Conservation (phyloP, 2,888 invertebrate species). For the Orthosia incerta region DNA sequence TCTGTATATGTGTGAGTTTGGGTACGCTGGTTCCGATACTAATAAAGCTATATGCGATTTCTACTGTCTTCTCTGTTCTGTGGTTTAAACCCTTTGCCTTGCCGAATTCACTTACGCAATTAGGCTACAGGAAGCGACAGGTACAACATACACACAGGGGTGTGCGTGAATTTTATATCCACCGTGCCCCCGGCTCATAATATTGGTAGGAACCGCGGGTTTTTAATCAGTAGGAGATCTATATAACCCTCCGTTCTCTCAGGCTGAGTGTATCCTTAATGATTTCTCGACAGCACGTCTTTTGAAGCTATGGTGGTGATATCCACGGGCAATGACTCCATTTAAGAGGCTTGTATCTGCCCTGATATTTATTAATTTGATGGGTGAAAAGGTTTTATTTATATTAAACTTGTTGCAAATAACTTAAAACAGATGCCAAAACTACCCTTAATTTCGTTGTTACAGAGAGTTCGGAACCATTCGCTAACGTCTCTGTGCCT, state of each 20-base stretch:
- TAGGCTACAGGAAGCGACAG: constrained; percentile 1
- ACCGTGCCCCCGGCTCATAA: neutral
- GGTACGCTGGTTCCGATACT: no score
- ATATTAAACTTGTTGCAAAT: neutral
- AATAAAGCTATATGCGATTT: no score
- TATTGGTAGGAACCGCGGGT: neutral
- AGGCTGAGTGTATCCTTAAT: neutral
- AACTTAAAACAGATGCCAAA: neutral
- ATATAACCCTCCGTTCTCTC: neutral
- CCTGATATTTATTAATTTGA: no score
- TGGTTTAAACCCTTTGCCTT: no score
- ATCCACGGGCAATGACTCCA: no score
- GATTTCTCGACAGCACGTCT: neutral
- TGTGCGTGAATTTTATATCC: neutral
- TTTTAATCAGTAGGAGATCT: neutral
- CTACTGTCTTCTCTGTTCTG: no score
- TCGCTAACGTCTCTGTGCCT: constrained; percentile 99
- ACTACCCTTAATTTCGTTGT: constrained; percentile 66
- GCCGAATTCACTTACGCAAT: no score
- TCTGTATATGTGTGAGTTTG: no score
- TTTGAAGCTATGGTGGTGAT: neutral
- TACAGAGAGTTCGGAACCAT: constrained; percentile 96
- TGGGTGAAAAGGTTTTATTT: neutral
- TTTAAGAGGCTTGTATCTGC: no score
- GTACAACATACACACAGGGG: neutral